These are phyloP conservation scores for Eublepharis macularius DNA, from an alignment of 2,113 vertebrate genomes.

Conservation along the genomic window DNA sequence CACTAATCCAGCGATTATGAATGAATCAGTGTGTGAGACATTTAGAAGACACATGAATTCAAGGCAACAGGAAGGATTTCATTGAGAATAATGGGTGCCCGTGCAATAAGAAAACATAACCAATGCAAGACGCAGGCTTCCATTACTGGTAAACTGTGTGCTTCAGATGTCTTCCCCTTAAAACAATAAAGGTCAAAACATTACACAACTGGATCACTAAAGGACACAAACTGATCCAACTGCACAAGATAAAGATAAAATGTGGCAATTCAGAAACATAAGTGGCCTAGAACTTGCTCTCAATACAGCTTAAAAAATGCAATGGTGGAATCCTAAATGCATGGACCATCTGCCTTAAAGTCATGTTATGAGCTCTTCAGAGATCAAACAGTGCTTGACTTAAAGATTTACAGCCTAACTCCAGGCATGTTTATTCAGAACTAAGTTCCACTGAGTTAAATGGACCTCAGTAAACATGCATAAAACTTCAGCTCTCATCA, in stretches of 20 bases:
- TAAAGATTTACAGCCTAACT: neutral
- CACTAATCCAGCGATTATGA: constrained; percentile 74
- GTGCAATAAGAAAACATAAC: constrained; percentile 25
- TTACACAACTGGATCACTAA: constrained; percentile 49
- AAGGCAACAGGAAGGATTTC: constrained; percentile 57
- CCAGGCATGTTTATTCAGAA: neutral
- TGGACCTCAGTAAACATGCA: neutral
- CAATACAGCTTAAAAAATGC: neutral
- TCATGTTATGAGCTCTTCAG: neutral
- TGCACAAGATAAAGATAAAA: constrained; percentile 35
- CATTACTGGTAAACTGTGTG: constrained; percentile 31
- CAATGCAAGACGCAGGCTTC: neutral
- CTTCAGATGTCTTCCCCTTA: neutral
- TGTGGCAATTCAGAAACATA: neutral
- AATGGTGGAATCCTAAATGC: neutral
- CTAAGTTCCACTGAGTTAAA: neutral
- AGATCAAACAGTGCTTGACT: constrained; percentile 7
- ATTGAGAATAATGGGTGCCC: constrained; percentile 45
- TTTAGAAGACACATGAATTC: constrained; percentile 55
- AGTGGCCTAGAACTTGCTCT: neutral
- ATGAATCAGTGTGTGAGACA: constrained; percentile 73
- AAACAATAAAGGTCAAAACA: constrained; percentile 30
- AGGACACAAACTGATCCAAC: constrained; percentile 19
- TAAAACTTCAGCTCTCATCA: neutral
- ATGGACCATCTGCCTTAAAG: constrained; percentile 17